A percentile compares a stretch with the other conserved stretches of the same genome.
Evolutionary conservation across 92 coral and sea anemone species (phyloP).

Genomic region (Hydrozoanthus gracilis): DNA sequence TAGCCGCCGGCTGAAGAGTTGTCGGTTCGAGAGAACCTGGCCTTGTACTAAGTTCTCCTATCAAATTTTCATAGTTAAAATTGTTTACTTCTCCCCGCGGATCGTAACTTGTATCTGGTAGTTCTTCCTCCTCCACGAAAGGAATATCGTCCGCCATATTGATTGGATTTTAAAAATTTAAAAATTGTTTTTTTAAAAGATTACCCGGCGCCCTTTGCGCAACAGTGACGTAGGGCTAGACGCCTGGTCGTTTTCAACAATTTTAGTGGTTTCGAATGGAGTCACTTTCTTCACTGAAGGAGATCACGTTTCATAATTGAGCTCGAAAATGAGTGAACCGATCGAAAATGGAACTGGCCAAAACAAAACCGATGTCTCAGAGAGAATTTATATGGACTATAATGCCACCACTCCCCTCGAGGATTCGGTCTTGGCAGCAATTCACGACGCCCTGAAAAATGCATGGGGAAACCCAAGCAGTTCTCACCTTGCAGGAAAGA

Average conservation of each 20-base stretch:
- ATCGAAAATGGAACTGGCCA: neutral
- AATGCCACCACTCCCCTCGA: constrained; percentile 98
- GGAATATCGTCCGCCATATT: constrained; percentile 81
- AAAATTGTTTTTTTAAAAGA: neutral
- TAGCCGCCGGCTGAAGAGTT: constrained; percentile 10
- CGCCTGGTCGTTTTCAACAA: neutral
- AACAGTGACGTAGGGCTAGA: constrained; percentile 2
- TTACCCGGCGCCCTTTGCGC: constrained; percentile 22
- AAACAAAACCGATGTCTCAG: neutral
- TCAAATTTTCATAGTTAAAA: constrained; percentile 43
- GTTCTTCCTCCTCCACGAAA: constrained; percentile 90
- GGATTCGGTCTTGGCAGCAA: constrained; percentile 79
- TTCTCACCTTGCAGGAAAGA: constrained; percentile 85
- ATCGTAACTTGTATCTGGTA: constrained; percentile 82
- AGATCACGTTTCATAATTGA: neutral
- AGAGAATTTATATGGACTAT: constrained; percentile 80
- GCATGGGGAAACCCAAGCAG: constrained; percentile 99
- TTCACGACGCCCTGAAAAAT: constrained; percentile 86
- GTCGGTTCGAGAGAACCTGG: constrained; percentile 35
- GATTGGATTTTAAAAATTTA: constrained; percentile 18
- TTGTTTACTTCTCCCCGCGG: constrained; percentile 59
- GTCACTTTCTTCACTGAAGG: too few relatives aligned
- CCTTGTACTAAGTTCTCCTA: constrained; percentile 38
- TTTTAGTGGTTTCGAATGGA: neutral
- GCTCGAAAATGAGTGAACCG: neutral